Evolutionary conservation across 2,113 vertebrate genomes (phyloP).

Genomic region (Hippoglossus stenolepis): DNA sequence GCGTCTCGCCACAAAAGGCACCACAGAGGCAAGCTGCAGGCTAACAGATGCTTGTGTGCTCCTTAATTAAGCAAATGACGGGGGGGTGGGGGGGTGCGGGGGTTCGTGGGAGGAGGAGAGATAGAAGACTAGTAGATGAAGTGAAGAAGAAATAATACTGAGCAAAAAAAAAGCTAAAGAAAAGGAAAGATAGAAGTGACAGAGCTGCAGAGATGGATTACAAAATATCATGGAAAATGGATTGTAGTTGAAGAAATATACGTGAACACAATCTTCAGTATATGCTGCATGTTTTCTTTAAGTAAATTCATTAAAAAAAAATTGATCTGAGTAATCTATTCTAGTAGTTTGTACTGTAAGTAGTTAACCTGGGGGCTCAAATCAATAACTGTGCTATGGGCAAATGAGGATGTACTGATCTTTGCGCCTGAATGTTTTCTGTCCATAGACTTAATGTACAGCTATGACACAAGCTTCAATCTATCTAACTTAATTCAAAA

Average conservation of each 20-base stretch:
- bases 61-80: slow-evolving; percentile 74
- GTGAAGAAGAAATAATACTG: slow-evolving; percentile 5
- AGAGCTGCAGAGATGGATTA: not conserved
- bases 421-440: not conserved
- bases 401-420: not conserved
- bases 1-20: slow-evolving; percentile 43
- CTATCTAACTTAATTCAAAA: not conserved
- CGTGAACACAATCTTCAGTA: not conserved
- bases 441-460: not conserved
- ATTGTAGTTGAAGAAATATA: not conserved
- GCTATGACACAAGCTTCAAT: not conserved
- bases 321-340: not conserved
- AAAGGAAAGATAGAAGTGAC: not conserved
- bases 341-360: not conserved
- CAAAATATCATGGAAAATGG: not conserved
- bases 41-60: slow-evolving; percentile 74
- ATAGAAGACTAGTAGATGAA: not conserved
- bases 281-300: too few relatives aligned
- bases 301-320: too few relatives aligned
- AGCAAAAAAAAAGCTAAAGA: not conserved
- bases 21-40: slow-evolving; percentile 59
- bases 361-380: not conserved
- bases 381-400: too few relatives aligned
- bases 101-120: not conserved
- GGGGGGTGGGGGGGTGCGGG: not conserved